A percentile compares a stretch with the other conserved stretches of the same genome.
phyloP scores from a whole-genome alignment of 2,113 vertebrate species.

The Nymphicus hollandicus region DNA sequence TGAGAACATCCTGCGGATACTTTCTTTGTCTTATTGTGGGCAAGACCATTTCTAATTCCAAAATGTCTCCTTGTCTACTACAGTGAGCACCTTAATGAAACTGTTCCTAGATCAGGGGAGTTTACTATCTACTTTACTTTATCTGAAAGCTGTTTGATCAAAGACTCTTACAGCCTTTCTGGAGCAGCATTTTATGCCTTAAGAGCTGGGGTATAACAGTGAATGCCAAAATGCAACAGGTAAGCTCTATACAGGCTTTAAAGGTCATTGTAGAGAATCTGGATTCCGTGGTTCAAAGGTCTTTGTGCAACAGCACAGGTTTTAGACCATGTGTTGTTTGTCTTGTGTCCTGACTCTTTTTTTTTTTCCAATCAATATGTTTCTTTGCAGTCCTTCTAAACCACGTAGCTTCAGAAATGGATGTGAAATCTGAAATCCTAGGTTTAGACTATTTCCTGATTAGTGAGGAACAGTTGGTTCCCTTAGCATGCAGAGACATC shows the following conservation, averaged over 20 bases:
- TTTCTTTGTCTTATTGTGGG: background rate
- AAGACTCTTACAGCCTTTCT: background rate
- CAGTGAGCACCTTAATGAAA: background rate
- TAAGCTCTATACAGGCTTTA: background rate
- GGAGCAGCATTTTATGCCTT: background rate
- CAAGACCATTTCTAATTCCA: background rate
- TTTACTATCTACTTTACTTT: background rate
- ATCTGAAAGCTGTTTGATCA: background rate
- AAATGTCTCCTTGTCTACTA: background rate
- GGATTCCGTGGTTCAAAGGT: background rate
- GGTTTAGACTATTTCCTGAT: background rate
- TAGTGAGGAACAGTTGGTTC: background rate
- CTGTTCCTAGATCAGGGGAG: background rate
- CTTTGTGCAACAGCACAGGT: background rate
- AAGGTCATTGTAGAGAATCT: background rate
- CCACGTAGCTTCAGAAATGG: background rate
- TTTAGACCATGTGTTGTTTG: background rate
- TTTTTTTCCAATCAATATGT: rapidly evolving
- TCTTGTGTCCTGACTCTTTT: background rate
- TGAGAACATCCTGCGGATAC: background rate
- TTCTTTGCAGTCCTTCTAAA: background rate
- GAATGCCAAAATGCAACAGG: background rate
- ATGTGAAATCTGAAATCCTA: background rate
- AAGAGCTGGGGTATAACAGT: background rate
- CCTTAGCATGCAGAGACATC: background rate